A percentile compares a stretch with the other conserved stretches of the same genome.
Evolutionary conservation across 2,113 vertebrate species (phyloP).

Genomic region (Xiphophorus maculatus): DNA sequence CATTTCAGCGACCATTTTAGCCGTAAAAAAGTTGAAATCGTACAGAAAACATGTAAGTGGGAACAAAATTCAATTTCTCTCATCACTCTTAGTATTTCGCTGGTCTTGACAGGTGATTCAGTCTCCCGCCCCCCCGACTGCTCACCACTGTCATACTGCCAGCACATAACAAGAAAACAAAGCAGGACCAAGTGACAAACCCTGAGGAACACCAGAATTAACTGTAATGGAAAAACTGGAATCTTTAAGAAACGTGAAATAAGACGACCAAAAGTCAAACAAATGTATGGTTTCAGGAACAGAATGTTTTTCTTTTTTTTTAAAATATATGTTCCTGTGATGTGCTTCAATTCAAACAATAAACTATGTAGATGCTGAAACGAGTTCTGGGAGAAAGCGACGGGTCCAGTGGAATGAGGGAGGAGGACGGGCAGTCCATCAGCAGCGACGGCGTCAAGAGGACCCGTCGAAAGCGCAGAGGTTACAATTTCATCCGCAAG

Average conservation of each 20-base stretch:
- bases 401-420: slow-evolving; percentile 59
- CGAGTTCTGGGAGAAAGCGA: slow-evolving; percentile 78
- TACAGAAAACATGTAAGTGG: no score
- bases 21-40: no score
- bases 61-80: no score
- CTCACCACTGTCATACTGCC: no score
- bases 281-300: not conserved
- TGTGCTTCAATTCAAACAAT: not conserved
- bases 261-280: not conserved
- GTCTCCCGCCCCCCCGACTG: no score
- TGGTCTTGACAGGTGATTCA: no score
- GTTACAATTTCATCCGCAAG: slow-evolving; percentile 56
- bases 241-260: not conserved
- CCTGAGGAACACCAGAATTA: not conserved
- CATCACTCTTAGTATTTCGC: no score
- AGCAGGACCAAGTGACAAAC: no score
- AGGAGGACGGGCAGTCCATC: slow-evolving; percentile 85
- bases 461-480: slow-evolving; percentile 65
- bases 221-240: not conserved
- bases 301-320: not conserved
- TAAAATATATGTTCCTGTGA: not conserved
- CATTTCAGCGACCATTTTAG: no score
- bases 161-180: no score
- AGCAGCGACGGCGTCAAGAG: slow-evolving; percentile 85
- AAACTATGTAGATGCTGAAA: slow-evolving; percentile 87